Evolutionary conservation across 2,113 vertebrate species (phyloP), one percentile per base, ranked within the genome.

Genomic region (Cromileptes altivelis): DNA sequence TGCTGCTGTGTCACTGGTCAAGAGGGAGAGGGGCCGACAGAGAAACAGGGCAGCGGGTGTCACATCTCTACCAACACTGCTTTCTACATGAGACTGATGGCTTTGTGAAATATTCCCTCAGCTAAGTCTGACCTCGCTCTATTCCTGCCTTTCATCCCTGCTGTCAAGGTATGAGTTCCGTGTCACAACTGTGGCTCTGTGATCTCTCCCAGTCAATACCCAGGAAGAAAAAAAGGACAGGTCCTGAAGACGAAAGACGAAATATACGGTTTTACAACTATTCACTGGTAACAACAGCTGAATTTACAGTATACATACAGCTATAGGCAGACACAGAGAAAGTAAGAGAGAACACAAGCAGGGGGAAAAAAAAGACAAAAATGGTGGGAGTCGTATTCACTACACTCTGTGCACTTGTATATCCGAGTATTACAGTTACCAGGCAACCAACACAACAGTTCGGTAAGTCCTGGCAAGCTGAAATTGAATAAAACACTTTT

Each of bases 391-490:
- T 75, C 69, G 74, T 79, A 62, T 81, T 83, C 86, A 78, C 79
- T 75, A 77, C 70, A 72, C 70, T 74, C 70, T 70, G 52, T 73
- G 53, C 85, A 78, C 85, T 87, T 81, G 73, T 80, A 78, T 93
- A 62, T 78, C 74, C 9, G 61, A 86, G 80, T 77, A 78, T 91
- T 89, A 87, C 92, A 89, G 92, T 94, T 93, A 85, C 93, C 82
- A 93, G 83, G 93, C 93, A 92, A 94, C 93, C 70, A 1, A 67
- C 80, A 93, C 80, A 93, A 92, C 90, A 93, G 78, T 88, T 91
- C 55, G 68, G 77, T 81, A 86, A 88, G 85, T 92, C 84, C 69
- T 78, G 69, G 86, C 76, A 72, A 90, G 88, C 83, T 88, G 86
- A 93, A 90, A 91, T 86, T 88, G 75, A 88, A 91, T 89, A 87